phyloP scores from a whole-genome alignment of 2,797 vertebrate genomes.

The Bucorvus abyssinicus region DNA sequence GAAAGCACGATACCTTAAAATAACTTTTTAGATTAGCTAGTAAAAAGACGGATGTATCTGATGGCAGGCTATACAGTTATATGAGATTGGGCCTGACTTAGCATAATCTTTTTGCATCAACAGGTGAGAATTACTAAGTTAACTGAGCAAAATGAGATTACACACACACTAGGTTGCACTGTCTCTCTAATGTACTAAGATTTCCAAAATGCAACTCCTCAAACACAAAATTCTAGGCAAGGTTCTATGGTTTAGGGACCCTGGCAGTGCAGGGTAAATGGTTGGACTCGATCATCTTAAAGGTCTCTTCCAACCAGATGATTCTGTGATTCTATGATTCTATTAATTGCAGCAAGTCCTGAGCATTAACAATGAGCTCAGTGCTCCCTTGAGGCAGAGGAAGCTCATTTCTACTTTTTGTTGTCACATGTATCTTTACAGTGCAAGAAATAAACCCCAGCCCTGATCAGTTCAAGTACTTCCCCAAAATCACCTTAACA shows the following conservation, averaged over 20 bases:
- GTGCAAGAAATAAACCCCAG: neutral
- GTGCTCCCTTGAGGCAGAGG: neutral
- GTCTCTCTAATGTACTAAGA: neutral
- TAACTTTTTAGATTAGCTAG: neutral
- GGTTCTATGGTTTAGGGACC: neutral
- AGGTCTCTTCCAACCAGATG: too few species aligned
- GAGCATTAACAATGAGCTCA: neutral
- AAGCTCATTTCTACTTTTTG: neutral
- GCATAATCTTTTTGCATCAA: neutral
- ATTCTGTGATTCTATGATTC: too few species aligned
- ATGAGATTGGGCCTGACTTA: too few species aligned
- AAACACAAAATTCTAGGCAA: neutral
- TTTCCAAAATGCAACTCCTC: neutral
- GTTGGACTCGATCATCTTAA: too few species aligned
- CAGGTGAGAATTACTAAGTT: neutral
- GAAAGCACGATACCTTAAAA: neutral
- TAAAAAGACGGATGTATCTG: neutral
- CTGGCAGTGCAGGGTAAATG: too few species aligned
- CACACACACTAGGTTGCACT: too few species aligned
- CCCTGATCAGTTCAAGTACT: neutral
- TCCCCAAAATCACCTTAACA: neutral
- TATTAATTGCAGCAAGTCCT: neutral
- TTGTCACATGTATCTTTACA: neutral
- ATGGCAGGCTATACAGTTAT: too few species aligned
- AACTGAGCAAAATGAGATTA: rapidly evolving